Conservation (phyloP, 2,888 invertebrate genomes). For the Pristionchus fissidentatus region DNA sequence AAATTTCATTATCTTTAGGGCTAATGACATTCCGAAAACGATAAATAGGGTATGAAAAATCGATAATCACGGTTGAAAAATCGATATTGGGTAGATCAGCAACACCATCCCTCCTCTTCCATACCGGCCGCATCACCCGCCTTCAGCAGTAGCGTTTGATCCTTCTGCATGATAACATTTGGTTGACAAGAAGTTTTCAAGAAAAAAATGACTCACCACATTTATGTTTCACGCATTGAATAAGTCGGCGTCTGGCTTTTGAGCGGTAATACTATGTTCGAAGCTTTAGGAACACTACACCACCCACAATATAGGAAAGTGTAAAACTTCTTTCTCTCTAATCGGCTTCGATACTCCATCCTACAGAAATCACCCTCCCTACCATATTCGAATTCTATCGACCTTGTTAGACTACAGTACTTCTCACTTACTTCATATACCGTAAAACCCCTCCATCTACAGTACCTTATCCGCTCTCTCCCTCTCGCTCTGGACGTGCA, state of each 20-base stretch:
- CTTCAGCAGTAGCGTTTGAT: conserved; percentile 70
- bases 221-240: neutral
- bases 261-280: neutral
- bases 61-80: neutral
- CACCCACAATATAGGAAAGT: too few species aligned
- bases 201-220: neutral
- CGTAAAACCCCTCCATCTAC: conserved; percentile 12
- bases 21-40: neutral
- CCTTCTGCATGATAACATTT: conserved; percentile 49
- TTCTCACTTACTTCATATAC: neutral
- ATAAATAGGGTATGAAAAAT: neutral
- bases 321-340: too few species aligned
- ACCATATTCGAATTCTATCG: neutral
- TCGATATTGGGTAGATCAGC: conserved; percentile 54
- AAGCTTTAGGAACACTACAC: neutral
- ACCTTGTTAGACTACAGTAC: neutral
- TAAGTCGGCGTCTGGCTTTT: neutral
- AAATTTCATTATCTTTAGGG: neutral
- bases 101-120: conserved; percentile 71
- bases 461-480: conserved; percentile 66
- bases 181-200: neutral
- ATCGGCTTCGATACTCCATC: too few species aligned
- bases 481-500: conserved; percentile 76
- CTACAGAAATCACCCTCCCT: too few species aligned
- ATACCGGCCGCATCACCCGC: conserved; percentile 66